Percentiles rank a stretch among this genome's conserved stretches.
phyloP scores from a whole-genome alignment of 2,888 invertebrate species.

The Drosophila sordidapex region DNA sequence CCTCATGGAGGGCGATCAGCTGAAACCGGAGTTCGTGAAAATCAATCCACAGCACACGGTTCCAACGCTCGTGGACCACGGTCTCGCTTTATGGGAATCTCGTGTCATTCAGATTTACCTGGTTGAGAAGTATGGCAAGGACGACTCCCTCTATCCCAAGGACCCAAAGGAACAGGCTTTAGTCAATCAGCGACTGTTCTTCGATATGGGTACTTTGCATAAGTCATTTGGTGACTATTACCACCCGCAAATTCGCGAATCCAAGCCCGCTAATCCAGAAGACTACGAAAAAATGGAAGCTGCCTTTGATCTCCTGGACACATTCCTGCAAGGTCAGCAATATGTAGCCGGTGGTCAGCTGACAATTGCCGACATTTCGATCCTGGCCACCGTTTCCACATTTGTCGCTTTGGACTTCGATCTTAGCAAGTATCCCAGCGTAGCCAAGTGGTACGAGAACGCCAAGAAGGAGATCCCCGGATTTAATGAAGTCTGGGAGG shows the following conservation, averaged over 20 bases:
- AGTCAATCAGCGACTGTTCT: conserved; percentile 92
- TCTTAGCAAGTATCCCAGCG: conserved; percentile 88
- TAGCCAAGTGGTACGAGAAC: conserved; percentile 87
- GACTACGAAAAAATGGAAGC: conserved; percentile 89
- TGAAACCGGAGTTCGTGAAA: conserved; percentile 89
- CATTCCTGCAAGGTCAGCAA: conserved; percentile 88
- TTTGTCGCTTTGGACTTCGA: conserved; percentile 88
- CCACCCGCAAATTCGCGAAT: conserved; percentile 87
- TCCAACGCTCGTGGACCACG: conserved; percentile 93
- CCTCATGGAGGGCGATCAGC: conserved; percentile 87
- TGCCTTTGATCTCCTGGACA: conserved; percentile 89
- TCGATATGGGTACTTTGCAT: conserved; percentile 90
- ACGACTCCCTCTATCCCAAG: conserved; percentile 90
- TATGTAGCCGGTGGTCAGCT: conserved; percentile 90
- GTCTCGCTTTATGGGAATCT: conserved; percentile 92
- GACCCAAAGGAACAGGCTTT: conserved; percentile 90
- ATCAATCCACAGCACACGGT: conserved; percentile 93
- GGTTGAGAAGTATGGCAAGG: conserved; percentile 91
- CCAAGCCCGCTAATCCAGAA: conserved; percentile 87
- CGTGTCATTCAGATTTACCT: conserved; percentile 92
- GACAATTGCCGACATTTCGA: conserved; percentile 91
- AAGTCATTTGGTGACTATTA: conserved; percentile 89
- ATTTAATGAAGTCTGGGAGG: conserved; percentile 87
- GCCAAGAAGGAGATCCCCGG: conserved; percentile 87
- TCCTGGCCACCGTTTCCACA: conserved; percentile 89